Percentiles rank a stretch among this genome's conserved stretches.
These are phyloP conservation scores for Acipenser transmontanus DNA, from an alignment of 2,797 vertebrate species.

Conservation along the genomic window DNA sequence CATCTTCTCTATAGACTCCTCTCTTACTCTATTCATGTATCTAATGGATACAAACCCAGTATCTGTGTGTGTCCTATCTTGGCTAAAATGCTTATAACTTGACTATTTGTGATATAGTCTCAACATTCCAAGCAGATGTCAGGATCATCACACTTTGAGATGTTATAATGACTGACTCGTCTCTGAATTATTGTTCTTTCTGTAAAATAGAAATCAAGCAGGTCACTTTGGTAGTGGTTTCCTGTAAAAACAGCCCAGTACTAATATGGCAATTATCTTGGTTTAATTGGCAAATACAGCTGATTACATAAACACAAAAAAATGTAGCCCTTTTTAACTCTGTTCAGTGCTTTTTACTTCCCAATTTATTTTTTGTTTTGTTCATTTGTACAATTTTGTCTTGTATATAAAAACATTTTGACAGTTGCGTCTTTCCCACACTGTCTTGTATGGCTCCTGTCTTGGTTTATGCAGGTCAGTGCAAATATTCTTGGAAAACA, in stretches of 20 bases:
- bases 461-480: not conserved
- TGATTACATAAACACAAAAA: conserved; percentile 52
- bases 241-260: conserved; percentile 42
- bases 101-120: conserved; percentile 18
- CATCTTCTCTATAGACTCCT: no score
- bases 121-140: conserved; percentile 43
- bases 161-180: conserved; percentile 17
- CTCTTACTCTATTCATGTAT: no score
- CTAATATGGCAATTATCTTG: conserved; percentile 61
- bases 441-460: conserved; percentile 11
- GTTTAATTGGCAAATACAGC: conserved; percentile 51
- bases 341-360: no score
- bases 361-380: not conserved
- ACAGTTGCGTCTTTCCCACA: conserved; percentile 22
- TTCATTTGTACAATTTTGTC: no score
- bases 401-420: conserved; percentile 18
- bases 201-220: conserved; percentile 34
- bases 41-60: no score
- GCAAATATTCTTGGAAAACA: not conserved
- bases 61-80: no score
- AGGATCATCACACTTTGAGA: conserved; percentile 47
- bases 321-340: conserved; percentile 30
- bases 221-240: conserved; percentile 39
- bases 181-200: conserved; percentile 37
- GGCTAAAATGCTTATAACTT: no score